These are phyloP conservation scores for Acanthosepion pharaonis DNA, from an alignment of 2,888 invertebrate genomes.

Conservation along the genomic window DNA sequence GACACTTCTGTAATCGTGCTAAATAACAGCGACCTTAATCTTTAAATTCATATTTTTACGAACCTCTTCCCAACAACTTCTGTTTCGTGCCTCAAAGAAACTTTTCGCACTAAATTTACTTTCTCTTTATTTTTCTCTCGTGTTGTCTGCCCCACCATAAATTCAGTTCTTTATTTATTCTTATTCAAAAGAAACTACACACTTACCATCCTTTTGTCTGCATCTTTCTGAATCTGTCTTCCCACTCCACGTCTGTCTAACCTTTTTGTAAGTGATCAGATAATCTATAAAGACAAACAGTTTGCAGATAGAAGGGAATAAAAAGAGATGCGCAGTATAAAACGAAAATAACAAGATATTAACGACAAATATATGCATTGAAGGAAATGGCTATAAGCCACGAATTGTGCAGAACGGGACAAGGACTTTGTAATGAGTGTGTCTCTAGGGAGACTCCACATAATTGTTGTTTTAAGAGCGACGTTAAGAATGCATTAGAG, in stretches of 20 bases:
- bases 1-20: too few species aligned
- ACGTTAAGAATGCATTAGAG: neutral
- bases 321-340: neutral
- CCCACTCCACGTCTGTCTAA: neutral
- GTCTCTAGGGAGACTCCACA: neutral
- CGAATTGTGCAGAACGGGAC: neutral
- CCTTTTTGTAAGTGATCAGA: neutral
- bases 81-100: too few species aligned
- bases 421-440: neutral
- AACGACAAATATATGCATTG: neutral
- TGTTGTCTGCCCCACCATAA: too few species aligned
- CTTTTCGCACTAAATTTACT: too few species aligned
- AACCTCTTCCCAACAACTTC: too few species aligned
- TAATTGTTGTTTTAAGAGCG: neutral
- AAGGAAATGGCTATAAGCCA: conserved; percentile 13
- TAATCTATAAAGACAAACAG: neutral
- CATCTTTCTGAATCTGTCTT: too few species aligned
- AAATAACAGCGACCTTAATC: too few species aligned
- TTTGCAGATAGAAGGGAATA: neutral
- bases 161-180: too few species aligned
- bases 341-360: neutral
- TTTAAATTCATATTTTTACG: too few species aligned
- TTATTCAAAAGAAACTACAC: too few species aligned
- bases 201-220: too few species aligned
- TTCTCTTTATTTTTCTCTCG: too few species aligned